Conservation (phyloP, 1,140 invertebrate species). For the Aphis gossypii region DNA sequence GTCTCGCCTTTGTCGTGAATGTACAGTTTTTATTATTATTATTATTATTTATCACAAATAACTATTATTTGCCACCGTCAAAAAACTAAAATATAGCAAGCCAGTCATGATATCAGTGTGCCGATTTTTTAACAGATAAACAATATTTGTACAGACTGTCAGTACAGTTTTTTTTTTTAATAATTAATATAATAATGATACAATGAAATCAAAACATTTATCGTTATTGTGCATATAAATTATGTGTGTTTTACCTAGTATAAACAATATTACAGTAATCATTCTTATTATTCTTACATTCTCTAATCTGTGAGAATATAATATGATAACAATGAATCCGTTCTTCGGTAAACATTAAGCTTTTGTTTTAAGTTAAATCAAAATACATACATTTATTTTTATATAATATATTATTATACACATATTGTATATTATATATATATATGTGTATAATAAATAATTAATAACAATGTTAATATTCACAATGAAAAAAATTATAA, state of each 20-base stretch:
- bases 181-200: not conserved
- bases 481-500: slow-evolving; percentile 41
- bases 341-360: not conserved
- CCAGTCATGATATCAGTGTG: not conserved
- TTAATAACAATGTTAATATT: slow-evolving; percentile 53
- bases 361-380: not conserved
- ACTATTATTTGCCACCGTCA: not conserved
- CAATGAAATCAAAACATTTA: not conserved
- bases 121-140: not conserved
- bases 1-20: not conserved
- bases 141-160: not conserved
- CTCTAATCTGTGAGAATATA: not conserved
- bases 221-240: not conserved
- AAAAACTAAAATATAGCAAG: not conserved
- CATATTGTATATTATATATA: not conserved
- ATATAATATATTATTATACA: not conserved
- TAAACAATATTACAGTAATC: not conserved
- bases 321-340: not conserved
- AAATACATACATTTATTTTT: slow-evolving; percentile 3
- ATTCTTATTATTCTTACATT: not conserved
- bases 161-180: not conserved
- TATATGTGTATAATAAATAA: slow-evolving; percentile 41
- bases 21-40: not conserved
- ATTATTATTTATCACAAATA: not conserved
- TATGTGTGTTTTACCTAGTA: not conserved